These are phyloP conservation scores for Ooceraea biroi DNA, from an alignment of 1,140 invertebrate genomes.

Conservation along the genomic window DNA sequence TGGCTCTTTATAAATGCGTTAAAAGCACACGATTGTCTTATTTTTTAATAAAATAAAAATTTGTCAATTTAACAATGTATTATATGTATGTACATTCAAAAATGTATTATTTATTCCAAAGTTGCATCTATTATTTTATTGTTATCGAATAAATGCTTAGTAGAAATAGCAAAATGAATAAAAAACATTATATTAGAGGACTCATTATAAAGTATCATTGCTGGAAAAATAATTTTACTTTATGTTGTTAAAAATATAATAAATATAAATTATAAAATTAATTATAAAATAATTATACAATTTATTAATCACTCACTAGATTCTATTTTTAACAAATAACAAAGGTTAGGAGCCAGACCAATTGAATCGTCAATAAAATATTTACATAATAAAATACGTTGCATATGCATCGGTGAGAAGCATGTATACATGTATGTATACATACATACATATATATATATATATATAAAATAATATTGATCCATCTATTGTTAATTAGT, in stretches of 20 bases:
- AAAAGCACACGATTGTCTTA: neutral
- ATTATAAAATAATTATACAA: neutral
- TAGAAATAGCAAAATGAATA: neutral
- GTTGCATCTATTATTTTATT: neutral
- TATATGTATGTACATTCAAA: neutral
- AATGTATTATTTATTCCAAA: neutral
- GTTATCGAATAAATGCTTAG: neutral
- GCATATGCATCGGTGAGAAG: neutral
- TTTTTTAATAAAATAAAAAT: conserved; percentile 12
- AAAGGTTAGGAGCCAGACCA: neutral
- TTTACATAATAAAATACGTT: neutral
- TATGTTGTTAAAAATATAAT: neutral
- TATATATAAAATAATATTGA: conserved; percentile 60
- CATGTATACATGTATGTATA: neutral
- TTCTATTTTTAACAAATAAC: conserved; percentile 11
- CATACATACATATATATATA: neutral
- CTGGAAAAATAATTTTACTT: neutral
- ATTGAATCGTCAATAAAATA: conserved; percentile 21
- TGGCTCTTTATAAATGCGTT: neutral
- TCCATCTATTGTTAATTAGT: conserved; percentile 36
- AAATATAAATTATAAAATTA: neutral
- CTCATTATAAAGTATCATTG: neutral
- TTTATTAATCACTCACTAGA: conserved; percentile 11
- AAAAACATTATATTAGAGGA: no score
- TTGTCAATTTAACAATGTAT: neutral